Evolutionary conservation across 2,113 vertebrate species (phyloP).

Genomic region (Alligator mississippiensis): DNA sequence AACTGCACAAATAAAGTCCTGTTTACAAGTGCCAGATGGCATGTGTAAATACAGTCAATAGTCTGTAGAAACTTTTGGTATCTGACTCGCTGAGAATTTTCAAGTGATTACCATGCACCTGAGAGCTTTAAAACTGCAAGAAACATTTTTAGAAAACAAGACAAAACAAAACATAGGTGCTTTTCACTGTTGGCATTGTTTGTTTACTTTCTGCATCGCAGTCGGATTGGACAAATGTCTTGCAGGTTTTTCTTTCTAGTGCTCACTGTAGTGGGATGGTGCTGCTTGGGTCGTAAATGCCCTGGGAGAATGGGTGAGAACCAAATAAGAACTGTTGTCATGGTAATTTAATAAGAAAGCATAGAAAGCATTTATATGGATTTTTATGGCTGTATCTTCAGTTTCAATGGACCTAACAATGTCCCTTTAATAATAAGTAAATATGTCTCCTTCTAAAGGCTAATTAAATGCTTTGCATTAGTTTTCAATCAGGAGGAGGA

Average conservation of each 20-base stretch:
- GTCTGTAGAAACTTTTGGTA: neutral
- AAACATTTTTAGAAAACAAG: neutral
- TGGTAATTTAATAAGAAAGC: conserved; percentile 31
- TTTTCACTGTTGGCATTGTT: conserved; percentile 1
- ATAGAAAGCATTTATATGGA: neutral
- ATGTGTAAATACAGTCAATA: rapidly evolving
- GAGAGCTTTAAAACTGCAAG: neutral
- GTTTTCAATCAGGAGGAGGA: too few species aligned
- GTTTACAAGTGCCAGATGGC: neutral
- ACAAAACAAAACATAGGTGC: neutral
- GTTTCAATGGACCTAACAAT: neutral
- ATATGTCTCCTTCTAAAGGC: neutral
- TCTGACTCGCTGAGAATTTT: rapidly evolving
- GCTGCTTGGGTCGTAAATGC: neutral
- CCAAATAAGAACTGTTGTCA: conserved; percentile 53
- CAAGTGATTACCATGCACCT: neutral
- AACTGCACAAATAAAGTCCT: neutral
- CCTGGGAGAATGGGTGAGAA: conserved; percentile 28
- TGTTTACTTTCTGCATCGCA: neutral
- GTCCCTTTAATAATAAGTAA: neutral
- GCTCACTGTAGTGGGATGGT: neutral
- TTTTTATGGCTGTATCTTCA: neutral
- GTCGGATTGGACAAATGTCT: neutral
- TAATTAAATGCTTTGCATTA: too few species aligned
- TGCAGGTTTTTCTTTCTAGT: neutral